Evolutionary conservation across 2,888 invertebrate genomes (phyloP).

Genomic region (Pheosia gnoma): DNA sequence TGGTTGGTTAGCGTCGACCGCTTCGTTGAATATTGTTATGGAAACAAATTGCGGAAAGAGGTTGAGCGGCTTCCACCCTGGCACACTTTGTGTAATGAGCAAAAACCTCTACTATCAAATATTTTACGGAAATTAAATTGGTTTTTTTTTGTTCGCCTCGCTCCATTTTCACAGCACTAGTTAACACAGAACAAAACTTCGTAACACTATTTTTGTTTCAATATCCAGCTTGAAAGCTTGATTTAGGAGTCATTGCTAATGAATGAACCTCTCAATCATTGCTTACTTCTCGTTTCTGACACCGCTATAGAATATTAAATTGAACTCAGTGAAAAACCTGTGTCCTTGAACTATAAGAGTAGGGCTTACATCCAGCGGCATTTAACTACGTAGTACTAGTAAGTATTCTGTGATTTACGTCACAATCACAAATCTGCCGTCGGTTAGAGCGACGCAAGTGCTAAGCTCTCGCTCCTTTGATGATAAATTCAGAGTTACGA

Average conservation of each 20-base stretch:
- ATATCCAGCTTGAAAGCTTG: no score
- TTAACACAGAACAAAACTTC: no score
- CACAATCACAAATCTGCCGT: not conserved
- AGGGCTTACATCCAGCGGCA: not conserved
- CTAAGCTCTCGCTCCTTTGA: not conserved
- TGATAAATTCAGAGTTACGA: conserved; percentile 52
- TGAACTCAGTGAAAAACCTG: no score
- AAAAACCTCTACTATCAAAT: not conserved
- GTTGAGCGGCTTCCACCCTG: not conserved
- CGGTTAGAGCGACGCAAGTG: not conserved
- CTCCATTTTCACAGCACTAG: not conserved
- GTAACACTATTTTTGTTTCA: no score
- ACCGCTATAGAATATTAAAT: no score
- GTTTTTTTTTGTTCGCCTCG: not conserved
- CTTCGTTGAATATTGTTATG: not conserved
- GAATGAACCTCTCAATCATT: no score
- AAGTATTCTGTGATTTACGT: not conserved
- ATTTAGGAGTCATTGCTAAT: no score
- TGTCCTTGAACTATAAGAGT: no score
- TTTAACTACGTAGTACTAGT: not conserved
- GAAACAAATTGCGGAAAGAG: not conserved
- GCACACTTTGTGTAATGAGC: not conserved
- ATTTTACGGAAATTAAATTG: not conserved
- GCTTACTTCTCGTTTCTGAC: no score
- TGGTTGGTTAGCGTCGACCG: not conserved